A percentile compares a stretch with the other conserved stretches of the same genome.
These are phyloP conservation scores for Micoletzkya japonica DNA, from an alignment of 2,888 invertebrate species.

Conservation along the genomic window DNA sequence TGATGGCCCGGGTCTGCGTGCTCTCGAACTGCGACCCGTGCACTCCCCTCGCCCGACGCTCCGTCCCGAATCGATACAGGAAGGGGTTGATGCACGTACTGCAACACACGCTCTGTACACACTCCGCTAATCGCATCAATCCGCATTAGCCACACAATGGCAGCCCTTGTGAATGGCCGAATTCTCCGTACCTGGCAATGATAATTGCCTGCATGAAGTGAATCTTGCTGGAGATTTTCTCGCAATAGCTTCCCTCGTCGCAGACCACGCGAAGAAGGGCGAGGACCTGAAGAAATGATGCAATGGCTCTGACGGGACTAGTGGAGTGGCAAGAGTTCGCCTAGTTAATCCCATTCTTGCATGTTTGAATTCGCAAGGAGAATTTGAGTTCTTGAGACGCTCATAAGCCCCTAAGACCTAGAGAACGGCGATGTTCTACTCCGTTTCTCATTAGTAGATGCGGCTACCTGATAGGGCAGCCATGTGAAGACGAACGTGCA, in stretches of 20 bases:
- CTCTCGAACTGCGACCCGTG: slow-evolving; percentile 9
- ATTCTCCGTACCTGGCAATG: slow-evolving; percentile 47
- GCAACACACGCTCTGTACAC: slow-evolving; percentile 7
- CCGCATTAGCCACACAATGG: not conserved
- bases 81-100: slow-evolving; percentile 55
- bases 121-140: not conserved
- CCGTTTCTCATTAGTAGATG: too few relatives aligned
- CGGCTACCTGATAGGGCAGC: slow-evolving; percentile 51
- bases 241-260: slow-evolving; percentile 40
- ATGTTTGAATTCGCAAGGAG: too few relatives aligned
- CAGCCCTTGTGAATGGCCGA: not conserved
- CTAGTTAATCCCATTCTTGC: too few relatives aligned
- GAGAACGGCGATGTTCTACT: too few relatives aligned
- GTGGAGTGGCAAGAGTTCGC: too few relatives aligned
- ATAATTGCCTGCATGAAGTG: slow-evolving; percentile 57
- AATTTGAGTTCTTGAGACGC: too few relatives aligned
- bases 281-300: slow-evolving; percentile 37
- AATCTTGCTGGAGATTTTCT: slow-evolving; percentile 40
- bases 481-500: slow-evolving; percentile 54
- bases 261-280: slow-evolving; percentile 54
- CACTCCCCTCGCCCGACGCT: not conserved
- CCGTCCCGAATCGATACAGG: slow-evolving; percentile 45
- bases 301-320: not conserved
- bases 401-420: too few relatives aligned
- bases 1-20: not conserved